These are phyloP conservation scores for Hylaeus anthracinus DNA, from an alignment of 1,140 invertebrate genomes.

Conservation along the genomic window DNA sequence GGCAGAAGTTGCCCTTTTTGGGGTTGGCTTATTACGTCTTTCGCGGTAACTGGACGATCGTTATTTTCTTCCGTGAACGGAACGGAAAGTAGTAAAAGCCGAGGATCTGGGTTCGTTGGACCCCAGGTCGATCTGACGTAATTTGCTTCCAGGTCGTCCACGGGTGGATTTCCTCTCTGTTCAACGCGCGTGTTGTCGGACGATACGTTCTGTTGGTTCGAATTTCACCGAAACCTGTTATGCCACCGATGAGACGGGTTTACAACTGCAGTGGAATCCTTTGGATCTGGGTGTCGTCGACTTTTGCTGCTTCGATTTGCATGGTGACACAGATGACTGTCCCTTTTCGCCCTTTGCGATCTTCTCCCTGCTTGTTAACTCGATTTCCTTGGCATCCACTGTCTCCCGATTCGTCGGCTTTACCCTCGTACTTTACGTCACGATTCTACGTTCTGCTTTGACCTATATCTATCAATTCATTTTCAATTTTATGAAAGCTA, in stretches of 20 bases:
- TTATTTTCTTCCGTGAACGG: slow-evolving; percentile 25
- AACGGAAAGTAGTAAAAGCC: slow-evolving; percentile 60
- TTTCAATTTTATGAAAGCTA: no score
- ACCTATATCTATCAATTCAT: background rate
- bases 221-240: slow-evolving; percentile 68
- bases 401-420: background rate
- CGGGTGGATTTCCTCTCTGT: slow-evolving; percentile 64
- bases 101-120: slow-evolving; percentile 62
- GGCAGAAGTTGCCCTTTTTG: background rate
- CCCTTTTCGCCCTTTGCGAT: slow-evolving; percentile 1
- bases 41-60: slow-evolving; percentile 8
- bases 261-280: slow-evolving; percentile 58
- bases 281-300: slow-evolving; percentile 55
- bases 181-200: slow-evolving; percentile 29
- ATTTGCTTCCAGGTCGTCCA: slow-evolving; percentile 66
- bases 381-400: background rate
- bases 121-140: slow-evolving; percentile 65
- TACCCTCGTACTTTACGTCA: background rate
- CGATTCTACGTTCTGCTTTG: background rate
- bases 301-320: slow-evolving; percentile 55
- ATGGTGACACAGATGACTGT: slow-evolving; percentile 51
- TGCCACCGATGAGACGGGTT: slow-evolving; percentile 63
- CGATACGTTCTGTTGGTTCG: slow-evolving; percentile 51
- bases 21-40: background rate
- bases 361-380: background rate